These are phyloP conservation scores for Pelodiscus sinensis DNA, from an alignment of 2,113 vertebrate genomes.

Conservation along the genomic window DNA sequence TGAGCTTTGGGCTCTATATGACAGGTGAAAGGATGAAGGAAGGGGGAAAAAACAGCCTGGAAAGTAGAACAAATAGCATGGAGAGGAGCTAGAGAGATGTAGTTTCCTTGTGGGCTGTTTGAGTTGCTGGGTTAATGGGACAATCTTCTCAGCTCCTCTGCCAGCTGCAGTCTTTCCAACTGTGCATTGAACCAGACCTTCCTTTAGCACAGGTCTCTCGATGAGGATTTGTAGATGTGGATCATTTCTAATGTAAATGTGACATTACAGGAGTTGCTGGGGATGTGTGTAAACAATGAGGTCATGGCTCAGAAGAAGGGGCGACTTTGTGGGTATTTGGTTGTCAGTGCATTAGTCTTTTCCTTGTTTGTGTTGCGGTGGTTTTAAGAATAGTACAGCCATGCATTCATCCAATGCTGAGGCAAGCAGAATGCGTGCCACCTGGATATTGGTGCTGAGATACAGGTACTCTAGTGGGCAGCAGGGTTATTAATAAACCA, in stretches of 20 bases:
- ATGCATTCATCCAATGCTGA: not conserved
- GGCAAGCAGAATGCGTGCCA: conserved; percentile 19
- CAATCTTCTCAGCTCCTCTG: not conserved
- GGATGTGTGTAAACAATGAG: not conserved
- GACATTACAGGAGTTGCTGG: conserved; percentile 59
- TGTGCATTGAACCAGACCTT: conserved; percentile 36
- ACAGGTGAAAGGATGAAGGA: conserved; percentile 49
- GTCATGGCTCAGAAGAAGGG: too few relatives aligned
- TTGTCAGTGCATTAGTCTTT: conserved; percentile 2
- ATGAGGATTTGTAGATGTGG: conserved; percentile 68
- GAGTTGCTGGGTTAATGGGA: conserved; percentile 23
- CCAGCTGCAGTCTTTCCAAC: conserved; percentile 24
- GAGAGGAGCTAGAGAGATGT: conserved; percentile 39
- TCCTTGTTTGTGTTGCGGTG: conserved; percentile 34
- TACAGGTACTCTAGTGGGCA: not conserved
- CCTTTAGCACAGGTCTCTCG: conserved; percentile 48
- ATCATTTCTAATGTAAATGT: conserved; percentile 60
- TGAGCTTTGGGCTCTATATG: not conserved
- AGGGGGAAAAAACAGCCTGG: conserved; percentile 12
- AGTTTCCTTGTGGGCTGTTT: conserved; percentile 38
- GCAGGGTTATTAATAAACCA: conserved; percentile 50
- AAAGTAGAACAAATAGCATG: conserved; percentile 45
- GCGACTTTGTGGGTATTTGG: not conserved
- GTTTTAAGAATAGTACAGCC: not conserved
- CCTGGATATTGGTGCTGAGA: conserved; percentile 36